phyloP scores from a whole-genome alignment of 2,797 vertebrate genomes.

The Cyprinella venusta region DNA sequence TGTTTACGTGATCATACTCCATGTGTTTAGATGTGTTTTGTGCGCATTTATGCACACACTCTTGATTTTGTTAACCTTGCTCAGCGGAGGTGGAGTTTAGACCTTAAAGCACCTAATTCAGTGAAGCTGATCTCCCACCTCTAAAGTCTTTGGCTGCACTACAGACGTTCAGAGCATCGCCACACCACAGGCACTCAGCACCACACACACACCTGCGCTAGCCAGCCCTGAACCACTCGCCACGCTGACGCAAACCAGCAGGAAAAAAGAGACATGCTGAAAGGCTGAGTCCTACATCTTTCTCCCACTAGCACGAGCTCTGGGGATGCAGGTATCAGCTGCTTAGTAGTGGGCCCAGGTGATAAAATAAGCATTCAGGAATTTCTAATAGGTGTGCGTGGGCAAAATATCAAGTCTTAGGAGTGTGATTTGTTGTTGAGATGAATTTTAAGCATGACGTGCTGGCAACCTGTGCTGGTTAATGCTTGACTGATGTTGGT shows the following conservation, averaged over 20 bases:
- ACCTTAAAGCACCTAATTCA: conserved; percentile 73
- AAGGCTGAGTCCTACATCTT: conserved; percentile 40
- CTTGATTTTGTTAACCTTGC: conserved; percentile 61
- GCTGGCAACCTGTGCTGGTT: not conserved
- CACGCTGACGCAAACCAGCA: conserved; percentile 45
- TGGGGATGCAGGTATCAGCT: conserved; percentile 19
- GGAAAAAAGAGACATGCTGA: conserved; percentile 38
- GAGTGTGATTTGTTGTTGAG: not conserved
- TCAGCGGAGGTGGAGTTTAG: conserved; percentile 60
- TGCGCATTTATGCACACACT: conserved; percentile 3
- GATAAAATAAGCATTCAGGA: conserved; percentile 49
- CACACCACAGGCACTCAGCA: conserved; percentile 35
- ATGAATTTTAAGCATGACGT: conserved; percentile 13
- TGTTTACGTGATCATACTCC: too few relatives aligned
- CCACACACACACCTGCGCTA: conserved; percentile 50
- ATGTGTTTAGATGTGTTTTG: conserved; percentile 35
- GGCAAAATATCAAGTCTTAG: conserved; percentile 38
- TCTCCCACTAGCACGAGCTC: conserved; percentile 20
- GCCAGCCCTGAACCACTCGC: conserved; percentile 44
- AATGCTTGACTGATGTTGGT: not conserved
- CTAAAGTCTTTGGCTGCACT: conserved; percentile 63
- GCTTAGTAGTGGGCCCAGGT: conserved; percentile 29
- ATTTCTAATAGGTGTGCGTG: conserved; percentile 19
- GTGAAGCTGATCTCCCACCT: conserved; percentile 59
- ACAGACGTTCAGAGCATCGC: conserved; percentile 53